A percentile compares a stretch with the other conserved stretches of the same genome.
Conservation (phyloP, 2,113 vertebrate genomes). For the Aegotheles bennettii region DNA sequence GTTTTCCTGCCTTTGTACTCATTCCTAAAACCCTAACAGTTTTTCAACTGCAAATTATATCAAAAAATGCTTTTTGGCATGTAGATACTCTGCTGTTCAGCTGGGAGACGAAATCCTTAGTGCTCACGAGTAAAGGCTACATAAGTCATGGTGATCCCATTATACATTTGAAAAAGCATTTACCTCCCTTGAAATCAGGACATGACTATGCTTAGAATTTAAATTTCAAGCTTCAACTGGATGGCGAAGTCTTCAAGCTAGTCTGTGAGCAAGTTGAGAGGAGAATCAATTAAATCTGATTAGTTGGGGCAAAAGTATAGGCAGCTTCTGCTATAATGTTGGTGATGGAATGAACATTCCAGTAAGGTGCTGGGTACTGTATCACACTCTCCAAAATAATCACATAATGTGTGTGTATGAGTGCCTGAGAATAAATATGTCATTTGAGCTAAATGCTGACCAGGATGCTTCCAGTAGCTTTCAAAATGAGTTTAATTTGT, state of each 20-base stretch:
- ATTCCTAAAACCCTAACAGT: not conserved
- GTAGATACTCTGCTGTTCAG: not conserved
- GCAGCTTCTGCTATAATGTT: not conserved
- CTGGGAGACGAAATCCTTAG: not conserved
- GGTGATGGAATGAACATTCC: not conserved
- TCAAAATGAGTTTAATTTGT: not conserved
- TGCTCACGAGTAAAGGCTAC: not conserved
- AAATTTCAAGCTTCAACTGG: not conserved
- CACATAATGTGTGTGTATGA: accelerated
- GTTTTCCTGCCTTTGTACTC: not conserved
- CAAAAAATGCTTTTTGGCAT: not conserved
- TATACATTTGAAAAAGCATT: not conserved
- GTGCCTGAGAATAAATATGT: not conserved
- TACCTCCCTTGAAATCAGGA: not conserved
- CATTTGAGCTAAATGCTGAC: not conserved
- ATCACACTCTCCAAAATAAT: not conserved
- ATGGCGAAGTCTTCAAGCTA: not conserved
- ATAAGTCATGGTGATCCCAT: not conserved
- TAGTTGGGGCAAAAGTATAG: not conserved
- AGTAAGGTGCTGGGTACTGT: not conserved
- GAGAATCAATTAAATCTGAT: not conserved
- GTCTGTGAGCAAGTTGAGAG: not conserved
- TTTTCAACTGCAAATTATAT: not conserved
- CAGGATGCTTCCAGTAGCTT: not conserved
- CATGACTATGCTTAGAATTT: not conserved